Conservation (phyloP, 2,113 vertebrate genomes). For the Paralichthys olivaceus region DNA sequence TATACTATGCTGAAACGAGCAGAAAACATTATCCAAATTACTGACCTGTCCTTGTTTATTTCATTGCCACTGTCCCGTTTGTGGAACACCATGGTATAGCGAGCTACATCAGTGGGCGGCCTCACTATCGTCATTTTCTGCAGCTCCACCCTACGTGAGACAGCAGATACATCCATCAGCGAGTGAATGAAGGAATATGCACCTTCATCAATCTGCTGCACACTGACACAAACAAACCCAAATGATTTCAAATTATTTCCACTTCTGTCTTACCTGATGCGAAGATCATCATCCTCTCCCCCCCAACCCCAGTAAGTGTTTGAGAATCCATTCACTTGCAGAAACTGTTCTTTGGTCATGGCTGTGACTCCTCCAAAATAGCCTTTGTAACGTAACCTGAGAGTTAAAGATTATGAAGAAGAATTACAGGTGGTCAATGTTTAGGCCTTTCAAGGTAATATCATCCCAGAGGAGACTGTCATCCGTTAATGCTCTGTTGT, state of each 20-base stretch:
- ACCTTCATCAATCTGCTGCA: not conserved
- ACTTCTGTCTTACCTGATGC: slow-evolving; percentile 86
- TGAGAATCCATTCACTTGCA: slow-evolving; percentile 94
- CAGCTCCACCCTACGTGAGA: slow-evolving; percentile 86
- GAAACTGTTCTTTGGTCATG: slow-evolving; percentile 91
- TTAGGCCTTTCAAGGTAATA: not conserved
- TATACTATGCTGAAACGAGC: not conserved
- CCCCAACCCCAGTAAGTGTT: slow-evolving; percentile 99
- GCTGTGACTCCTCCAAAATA: slow-evolving; percentile 98
- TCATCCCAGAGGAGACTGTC: not conserved
- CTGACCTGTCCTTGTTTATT: slow-evolving; percentile 89
- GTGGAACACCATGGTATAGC: slow-evolving; percentile 98
- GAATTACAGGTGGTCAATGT: not conserved
- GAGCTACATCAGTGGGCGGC: slow-evolving; percentile 85
- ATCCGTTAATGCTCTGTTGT: not conserved
- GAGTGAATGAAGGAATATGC: not conserved
- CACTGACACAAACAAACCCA: no score
- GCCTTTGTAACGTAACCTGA: slow-evolving; percentile 90
- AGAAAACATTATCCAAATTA: not conserved
- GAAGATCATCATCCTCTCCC: slow-evolving; percentile 97
- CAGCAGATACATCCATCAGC: not conserved
- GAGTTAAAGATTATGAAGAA: not conserved
- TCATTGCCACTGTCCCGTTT: slow-evolving; percentile 92
- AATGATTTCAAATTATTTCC: not conserved
- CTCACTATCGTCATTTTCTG: slow-evolving; percentile 91